A percentile compares a stretch with the other conserved stretches of the same genome.
phyloP scores from a whole-genome alignment of 2,113 vertebrate species.

The Labrus mixtus region DNA sequence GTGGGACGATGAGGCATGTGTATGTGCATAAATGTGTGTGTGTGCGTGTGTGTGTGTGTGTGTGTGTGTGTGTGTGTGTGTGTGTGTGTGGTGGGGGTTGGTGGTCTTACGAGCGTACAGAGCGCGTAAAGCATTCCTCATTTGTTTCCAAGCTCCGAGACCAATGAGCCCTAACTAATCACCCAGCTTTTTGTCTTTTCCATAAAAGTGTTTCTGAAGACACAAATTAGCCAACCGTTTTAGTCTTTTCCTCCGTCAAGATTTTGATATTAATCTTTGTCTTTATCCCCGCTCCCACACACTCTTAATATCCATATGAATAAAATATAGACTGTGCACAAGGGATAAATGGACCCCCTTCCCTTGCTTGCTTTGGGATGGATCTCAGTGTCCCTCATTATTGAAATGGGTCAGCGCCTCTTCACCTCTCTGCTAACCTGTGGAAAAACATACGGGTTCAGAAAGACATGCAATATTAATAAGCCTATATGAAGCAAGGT shows the following conservation, averaged over 20 bases:
- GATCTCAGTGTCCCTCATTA: conserved; percentile 69
- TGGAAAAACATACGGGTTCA: conserved; percentile 53
- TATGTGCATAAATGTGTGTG: conserved; percentile 9
- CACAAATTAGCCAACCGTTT: conserved; percentile 63
- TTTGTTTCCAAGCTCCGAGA: conserved; percentile 62
- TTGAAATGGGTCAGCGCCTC: conserved; percentile 67
- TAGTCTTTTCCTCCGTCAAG: conserved; percentile 54
- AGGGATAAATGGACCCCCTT: conserved; percentile 28
- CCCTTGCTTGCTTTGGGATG: conserved; percentile 27
- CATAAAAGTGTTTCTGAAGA: conserved; percentile 57
- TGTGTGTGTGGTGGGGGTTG: conserved; percentile 12
- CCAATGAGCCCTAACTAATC: conserved; percentile 72
- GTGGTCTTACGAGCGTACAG: conserved; percentile 25
- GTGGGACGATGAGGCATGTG: conserved; percentile 46
- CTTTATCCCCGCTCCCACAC: conserved; percentile 33
- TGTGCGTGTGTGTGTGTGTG: conserved; percentile 1
- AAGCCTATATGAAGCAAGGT: conserved; percentile 34
- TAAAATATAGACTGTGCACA: conserved; percentile 69
- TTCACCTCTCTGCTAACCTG: conserved; percentile 66
- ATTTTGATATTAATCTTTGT: conserved; percentile 69
- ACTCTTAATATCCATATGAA: conserved; percentile 73
- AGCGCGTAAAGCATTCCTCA: conserved; percentile 53
- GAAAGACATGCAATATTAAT: conserved; percentile 65
- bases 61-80: conserved; percentile 11
- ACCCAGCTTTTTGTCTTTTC: conserved; percentile 60